Evolutionary conservation across 2,113 vertebrate genomes (phyloP).

Genomic region (Tragelaphus strepsiceros): DNA sequence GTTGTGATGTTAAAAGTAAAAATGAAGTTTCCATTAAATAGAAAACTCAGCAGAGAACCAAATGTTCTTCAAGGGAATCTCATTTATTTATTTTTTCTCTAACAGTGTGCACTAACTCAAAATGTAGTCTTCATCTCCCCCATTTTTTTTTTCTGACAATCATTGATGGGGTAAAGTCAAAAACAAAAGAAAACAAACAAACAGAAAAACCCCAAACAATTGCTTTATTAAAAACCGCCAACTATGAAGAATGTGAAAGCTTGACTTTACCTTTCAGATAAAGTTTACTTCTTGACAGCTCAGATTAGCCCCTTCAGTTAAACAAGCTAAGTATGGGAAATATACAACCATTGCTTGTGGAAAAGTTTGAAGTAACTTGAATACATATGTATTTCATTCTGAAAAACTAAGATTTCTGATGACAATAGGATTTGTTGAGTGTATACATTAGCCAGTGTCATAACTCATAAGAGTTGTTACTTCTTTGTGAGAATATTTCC

Average conservation of each 20-base stretch:
- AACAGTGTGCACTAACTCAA: conserved; percentile 11
- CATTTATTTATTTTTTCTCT: conserved; percentile 50
- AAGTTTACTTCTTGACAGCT: not conserved
- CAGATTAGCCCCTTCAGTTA: not conserved
- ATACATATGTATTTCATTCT: not conserved
- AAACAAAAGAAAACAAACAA: not conserved
- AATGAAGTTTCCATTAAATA: conserved; percentile 42
- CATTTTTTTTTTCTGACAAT: not conserved
- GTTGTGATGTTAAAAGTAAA: conserved; percentile 47
- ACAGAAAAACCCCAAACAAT: not conserved
- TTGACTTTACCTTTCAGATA: not conserved
- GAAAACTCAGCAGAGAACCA: conserved; percentile 32
- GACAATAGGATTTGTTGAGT: not conserved
- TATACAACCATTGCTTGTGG: not conserved
- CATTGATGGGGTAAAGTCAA: not conserved
- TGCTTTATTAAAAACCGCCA: not conserved
- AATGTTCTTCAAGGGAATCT: conserved; percentile 37
- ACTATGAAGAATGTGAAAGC: not conserved
- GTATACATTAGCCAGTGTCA: not conserved
- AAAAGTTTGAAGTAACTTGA: not conserved
- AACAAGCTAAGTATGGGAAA: not conserved
- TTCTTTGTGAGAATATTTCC: not conserved
- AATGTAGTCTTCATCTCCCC: conserved; percentile 44
- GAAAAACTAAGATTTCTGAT: not conserved
- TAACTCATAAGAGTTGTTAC: not conserved